Evolutionary conservation across 1,140 invertebrate genomes (phyloP), one percentile per base, ranked within the genome.

Genomic region (Drosophila quadrilineata): DNA sequence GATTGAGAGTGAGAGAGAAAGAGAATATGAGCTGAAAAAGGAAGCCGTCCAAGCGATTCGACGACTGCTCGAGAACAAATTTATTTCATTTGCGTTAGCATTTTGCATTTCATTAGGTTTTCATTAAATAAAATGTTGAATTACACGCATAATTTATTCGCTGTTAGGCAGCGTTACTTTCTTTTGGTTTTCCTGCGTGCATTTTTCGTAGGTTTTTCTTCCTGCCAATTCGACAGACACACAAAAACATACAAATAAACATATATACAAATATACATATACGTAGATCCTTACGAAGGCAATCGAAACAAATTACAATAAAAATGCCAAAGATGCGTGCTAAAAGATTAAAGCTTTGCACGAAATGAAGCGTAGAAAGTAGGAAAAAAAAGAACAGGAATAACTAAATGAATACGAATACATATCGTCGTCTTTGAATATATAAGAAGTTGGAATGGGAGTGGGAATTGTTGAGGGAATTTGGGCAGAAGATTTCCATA

Each of bases 101-200:
- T 87, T 87, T 87, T 87, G 82, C 82, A 87, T 87, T 87, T 87
- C 84, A 87, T 87, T 87, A 87, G 73, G 76, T 87, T 87, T 87
- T 87, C 84, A 87, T 87, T 87, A 87, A 87, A 87, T 87, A 87
- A 87, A 87, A 87, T 87, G 84, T 87, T 87, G 84, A 87, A 87
- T 87, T 87, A 87, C 84, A 87, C 84, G 84, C 84, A 87, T 87
- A 87, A 87, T 87, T 87, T 87, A 84, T 87, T 87, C 65, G 62
- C 57, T 57, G 53, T 45, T 62, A 77, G 74, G 54, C 71, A 69
- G 66, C 16, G 40, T 8, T 17, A 9, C 22, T 28, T 17, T 17
- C 43, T 8, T 22, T 22, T 33, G 2, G 8, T 46, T 43, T 28
- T 26, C 28, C 9, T 28, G 35, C 36, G 38, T 33, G 26, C 14